Base-by-base conservation (phyloP, 2,113 vertebrate genomes). In the Semnopithecus entellus region DNA sequence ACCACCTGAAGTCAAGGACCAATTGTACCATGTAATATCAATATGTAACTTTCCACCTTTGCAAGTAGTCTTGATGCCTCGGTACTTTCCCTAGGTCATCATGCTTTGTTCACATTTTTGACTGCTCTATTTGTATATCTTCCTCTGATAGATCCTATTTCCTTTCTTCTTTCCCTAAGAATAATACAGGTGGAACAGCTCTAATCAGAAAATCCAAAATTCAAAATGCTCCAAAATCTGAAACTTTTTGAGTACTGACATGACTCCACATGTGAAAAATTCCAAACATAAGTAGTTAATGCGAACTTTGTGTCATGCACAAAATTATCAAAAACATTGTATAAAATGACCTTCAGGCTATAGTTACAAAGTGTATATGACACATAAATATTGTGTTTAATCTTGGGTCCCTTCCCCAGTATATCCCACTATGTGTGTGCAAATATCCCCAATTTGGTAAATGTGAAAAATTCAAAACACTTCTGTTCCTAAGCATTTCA, bases 71-170 rank as follows among this genome's bases (percentile, higher is more conserved):
- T 40, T 68, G 8, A 30, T 76, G 32, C 8, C 30, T 45, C 0
- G 0, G 1, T n/a, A 1, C 3, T 40, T 59, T 10, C 2, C 4
- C 12, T 10, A 25, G n/a, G 2, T 57, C 32, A 11, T 32, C 8
- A 38, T 55, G 20, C 17, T 85, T 83, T 45, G 17, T 20, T 94
- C 38, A 55, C 4, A 40, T n/a, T 13, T 81, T 76, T 82, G 3
- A 72, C 23, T 52, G 10, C 0, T 93, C 45, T 35, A 9, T 45
- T 78, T 52, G 10, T 35, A 3, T 86, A 43, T 83, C 30, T 52
- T 40, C 18, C 18, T 40, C 23, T 40, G 68, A 18, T 4, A 89
- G 6, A 95, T 85, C 2, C 23, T 6, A 76, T 52, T 79, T 89
- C 73, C 8, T 55, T 8, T 86, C 23, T 59, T 81, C 14, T 72